A percentile compares a stretch with the other conserved stretches of the same genome.
phyloP scores from a whole-genome alignment of 53 echinoderm and acorn worm species.

The Stichopus horrens region DNA sequence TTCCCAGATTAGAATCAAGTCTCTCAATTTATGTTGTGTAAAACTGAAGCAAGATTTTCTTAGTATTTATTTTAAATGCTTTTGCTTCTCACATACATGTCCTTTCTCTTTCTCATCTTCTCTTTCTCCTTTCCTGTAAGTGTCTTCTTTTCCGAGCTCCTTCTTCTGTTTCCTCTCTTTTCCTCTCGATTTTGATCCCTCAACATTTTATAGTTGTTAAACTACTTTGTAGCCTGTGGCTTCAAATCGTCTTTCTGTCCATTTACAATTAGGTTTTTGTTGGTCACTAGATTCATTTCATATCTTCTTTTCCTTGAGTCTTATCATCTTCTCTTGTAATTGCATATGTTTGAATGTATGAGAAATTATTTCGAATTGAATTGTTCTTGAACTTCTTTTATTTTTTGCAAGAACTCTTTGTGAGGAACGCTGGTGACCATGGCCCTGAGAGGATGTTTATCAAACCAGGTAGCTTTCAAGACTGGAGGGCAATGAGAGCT shows the following conservation, averaged over 20 bases:
- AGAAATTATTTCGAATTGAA: neutral
- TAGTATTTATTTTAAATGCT: too few species aligned
- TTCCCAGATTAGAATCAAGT: too few species aligned
- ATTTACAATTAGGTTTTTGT: neutral
- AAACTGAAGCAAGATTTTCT: too few species aligned
- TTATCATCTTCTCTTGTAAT: too few species aligned
- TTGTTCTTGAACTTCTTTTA: neutral
- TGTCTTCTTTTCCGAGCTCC: too few species aligned
- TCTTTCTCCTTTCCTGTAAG: too few species aligned
- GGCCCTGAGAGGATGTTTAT: constrained; percentile 62
- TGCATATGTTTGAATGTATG: constrained; percentile 1
- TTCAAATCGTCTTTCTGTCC: neutral
- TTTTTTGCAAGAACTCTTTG: neutral
- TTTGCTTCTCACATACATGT: too few species aligned
- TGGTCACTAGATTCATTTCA: too few species aligned
- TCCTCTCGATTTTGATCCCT: neutral
- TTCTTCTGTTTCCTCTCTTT: too few species aligned
- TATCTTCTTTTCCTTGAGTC: too few species aligned
- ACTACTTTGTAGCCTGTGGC: neutral
- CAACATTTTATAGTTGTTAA: neutral
- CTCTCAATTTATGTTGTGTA: too few species aligned
- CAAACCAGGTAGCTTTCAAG: constrained; percentile 60
- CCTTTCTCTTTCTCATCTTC: too few species aligned
- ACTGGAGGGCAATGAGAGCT: constrained; percentile 61
- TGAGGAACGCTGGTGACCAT: constrained; percentile 33